Base-by-base conservation (phyloP, 2,797 vertebrate genomes). In the Tiaroga cobitis region DNA sequence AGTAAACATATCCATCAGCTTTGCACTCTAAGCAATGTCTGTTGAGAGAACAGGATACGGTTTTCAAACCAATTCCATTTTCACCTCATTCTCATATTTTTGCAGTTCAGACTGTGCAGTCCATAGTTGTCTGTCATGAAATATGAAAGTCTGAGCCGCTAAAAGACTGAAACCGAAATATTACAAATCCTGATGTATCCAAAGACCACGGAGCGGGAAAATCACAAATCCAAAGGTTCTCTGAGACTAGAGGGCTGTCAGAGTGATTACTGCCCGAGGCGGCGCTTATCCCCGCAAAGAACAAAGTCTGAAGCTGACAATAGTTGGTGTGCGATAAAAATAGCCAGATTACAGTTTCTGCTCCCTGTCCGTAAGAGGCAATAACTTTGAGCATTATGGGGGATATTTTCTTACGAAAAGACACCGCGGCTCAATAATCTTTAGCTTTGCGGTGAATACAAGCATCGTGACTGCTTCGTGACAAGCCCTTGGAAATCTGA, bases 191-290 rank as follows among this genome's bases (percentile, higher is more conserved):
- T 85, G 65, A 89, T 81, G 82, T 83, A 82, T 68, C 77, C 77
- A 78, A 84, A 89, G 76, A 84, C 78, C 83, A 74, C 13, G 26
- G 54, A 88, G 87, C 65, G 46, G 83, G 65, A 85, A 74, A 90
- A 89, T 87, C 79, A 74, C 85, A 89, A 85, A 86, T 89, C 88
- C 75, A 81, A 54, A 88, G 86, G 82, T 86, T 86, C 49, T 82
- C 82, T 15, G 61, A 85, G 72, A 82, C 83, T 73, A 88, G 78
- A 86, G 85, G 85, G 56, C 68, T 76, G 80, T 87, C 80, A 87
- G 81, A 86, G 83, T 89, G 87, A 90, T 90, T 86, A 85, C 80
- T 85, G 84, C 87, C 88, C 32, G 65, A 85, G 87, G 85, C 87
- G 10, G 81, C 32, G 70, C 84, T 88, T 86, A 89, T 89, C 84